Base-by-base conservation (phyloP, 2,113 vertebrate genomes). In the Setophaga petechia region DNA sequence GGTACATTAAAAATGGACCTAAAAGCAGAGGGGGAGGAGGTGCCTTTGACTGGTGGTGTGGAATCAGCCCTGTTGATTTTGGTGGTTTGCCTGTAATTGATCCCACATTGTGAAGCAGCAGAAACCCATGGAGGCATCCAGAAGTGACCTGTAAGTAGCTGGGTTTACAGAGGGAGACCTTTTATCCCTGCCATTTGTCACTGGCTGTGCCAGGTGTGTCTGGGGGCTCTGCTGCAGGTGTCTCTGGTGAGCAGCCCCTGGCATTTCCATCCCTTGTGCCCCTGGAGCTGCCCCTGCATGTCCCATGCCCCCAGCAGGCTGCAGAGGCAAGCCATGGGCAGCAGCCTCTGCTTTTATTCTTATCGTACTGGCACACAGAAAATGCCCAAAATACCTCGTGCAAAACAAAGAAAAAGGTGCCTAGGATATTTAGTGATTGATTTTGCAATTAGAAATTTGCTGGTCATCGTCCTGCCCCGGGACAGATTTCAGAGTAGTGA, bases 241-340 rank as follows among this genome's bases (percentile, higher is more conserved):
- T n/a, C 18, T 16, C 10, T 0, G 18, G 11, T 49, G 59, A 24
- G 11, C 15, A 2, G 18, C 35, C 54, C 47, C 28, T 33, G 54
- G 21, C 35, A 35, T 0, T 1, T 10, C 6, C 14, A 2, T 21
- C n/a, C 59, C 37, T 30, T 1, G 22, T 13, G 0, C 30, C 57
- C 69, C 86, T 37, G 11, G 14, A n/a, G 47, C 43, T 58, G 61
- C 15, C 37, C 37, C 37, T 39, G 37, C 37, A 39, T 39, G 37
- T 39, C 37, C 37, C 37, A 39, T 39, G 37, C 37, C 54, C 5
- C 8, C 8, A 23, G 67, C 25, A 72, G 67, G 35, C 14, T 52
- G 49, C 37, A 39, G 15, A 46, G 37, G 15, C 57, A 76, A 57
- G 18, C 28, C 4, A 2, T 2, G 8, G n/a, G 30, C 54, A 14